Evolutionary conservation across 2,797 vertebrate genomes (phyloP), one percentile per base, ranked within the genome.

Genomic region (Poecilia picta): DNA sequence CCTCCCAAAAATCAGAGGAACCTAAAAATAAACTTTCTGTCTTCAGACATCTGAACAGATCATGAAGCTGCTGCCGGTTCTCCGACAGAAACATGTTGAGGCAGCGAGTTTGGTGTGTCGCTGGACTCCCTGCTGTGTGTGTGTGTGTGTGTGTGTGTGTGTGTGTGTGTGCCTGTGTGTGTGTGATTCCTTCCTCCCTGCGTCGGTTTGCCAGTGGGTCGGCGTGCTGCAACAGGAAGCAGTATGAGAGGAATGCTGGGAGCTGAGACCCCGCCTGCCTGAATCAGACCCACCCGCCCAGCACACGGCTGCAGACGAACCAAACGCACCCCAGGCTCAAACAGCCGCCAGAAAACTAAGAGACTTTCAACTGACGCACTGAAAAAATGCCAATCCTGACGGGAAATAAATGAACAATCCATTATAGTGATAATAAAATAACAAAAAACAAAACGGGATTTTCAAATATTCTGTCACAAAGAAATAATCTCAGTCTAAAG

Each of bases 191-290:
- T 16, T 31, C 8, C 28, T 43, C 25, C 47, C 18, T 11, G 51
- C 41, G 31, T 45, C 31, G 68, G 15, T 45, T 33, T 78, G 66
- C 2, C 16, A 76, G 49, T 1, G 57, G 20, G 68, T 76, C 70
- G 72, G 83, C 95, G 70, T 93, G 95, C 91, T 85, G 82, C 86
- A 87, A 93, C 95, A 94, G 51, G 92, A 87, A 31, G 6, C 2
- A 83, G 90, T 81, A 96, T 91, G 92, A 80, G 45, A 83, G 93
- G 93, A 96, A 96, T 95, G 94, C 87, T 74, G 70, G 73, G 74
- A 83, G 85, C 78, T 73, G 68, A 87, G 72, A 77, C 85, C 85
- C 77, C 82, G 77, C 83, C 74, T 53, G 85, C 66, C 82, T 75
- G 68, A 79, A 75, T 83, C 72, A 73, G 72, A 78, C n/a, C 23